Evolutionary conservation across 2,113 vertebrate genomes (phyloP), one percentile per base, ranked within the genome.

Genomic region (Leptosomus discolor): DNA sequence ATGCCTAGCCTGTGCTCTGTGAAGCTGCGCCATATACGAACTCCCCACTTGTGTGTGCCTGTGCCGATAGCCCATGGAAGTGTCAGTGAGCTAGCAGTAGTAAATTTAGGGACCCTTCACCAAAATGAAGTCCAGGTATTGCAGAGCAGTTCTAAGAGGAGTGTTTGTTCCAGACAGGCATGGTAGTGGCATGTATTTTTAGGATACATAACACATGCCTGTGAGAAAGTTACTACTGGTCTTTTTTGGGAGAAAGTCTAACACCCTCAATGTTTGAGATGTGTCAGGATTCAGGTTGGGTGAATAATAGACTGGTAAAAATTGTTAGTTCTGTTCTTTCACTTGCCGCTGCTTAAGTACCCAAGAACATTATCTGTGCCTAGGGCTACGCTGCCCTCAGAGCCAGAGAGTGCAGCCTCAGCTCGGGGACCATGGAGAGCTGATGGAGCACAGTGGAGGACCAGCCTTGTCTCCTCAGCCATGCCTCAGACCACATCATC

Each of bases 381-480:
- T 5, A 5, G 14, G 46, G 68, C 48, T 3, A 8, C 1, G 8
- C 48, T 56, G 69, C 41, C 63, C 56, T 41, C n/a, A 30, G 69
- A 74, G 45, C 68, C 46, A 4, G 6, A 27, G 21, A 54, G 46
- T 3, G 26, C 36, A 70, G 15, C 63, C 41, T 50, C 36, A 24
- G 21, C 56, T 45, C 1, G 0, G 54, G 48, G 32, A 36, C 17
- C 10, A 7, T 5, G 3, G 32, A 9, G 37, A 29, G 30, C 3
- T 36, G 43, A 17, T 63, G 56, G 48, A 69, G 36, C 36, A 5
- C 3, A 27, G 56, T 9, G 17, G 37, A 76, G 41, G 26, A 69
- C 32, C 50, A 36, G 12, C 56, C 10, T 58, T 37, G 24, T 18
- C 46, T 86, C 37, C 51, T 51, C 75, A 60, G 45, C 51, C 19